Base-by-base conservation (phyloP, 2,888 invertebrate genomes). In the Leptopilina drosophilae region DNA sequence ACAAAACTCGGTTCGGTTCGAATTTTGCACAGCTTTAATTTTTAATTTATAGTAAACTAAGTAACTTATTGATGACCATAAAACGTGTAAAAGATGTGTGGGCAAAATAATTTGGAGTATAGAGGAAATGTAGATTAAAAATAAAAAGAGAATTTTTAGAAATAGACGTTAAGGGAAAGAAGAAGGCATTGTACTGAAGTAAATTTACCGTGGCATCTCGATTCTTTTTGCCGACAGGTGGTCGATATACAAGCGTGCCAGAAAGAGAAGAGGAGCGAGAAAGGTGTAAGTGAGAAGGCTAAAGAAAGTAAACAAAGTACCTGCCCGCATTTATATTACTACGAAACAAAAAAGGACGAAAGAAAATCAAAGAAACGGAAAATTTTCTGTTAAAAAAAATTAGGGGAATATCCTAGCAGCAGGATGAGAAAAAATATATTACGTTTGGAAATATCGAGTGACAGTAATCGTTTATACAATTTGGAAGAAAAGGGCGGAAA, bases 211-310 rank as follows among this genome's bases (percentile, higher is more conserved):
- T 73, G 53, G 73, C n/a, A 56, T 73, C 56, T 73, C 26, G 73
- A 53, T 73, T 33, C 56, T 73, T 33, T 49, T 56, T 73, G 73
- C 73, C 80, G 82, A 82, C 83, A 83, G 82, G 82, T 82, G 84
- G 84, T 81, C 82, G 79, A 83, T 80, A 82, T 81, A 81, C 80
- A 67, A 79, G 81, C 81, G 81, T 81, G 82, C 76, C 81, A 81
- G 77, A 78, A 65, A 62, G 76, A 59, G 64, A 67, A 42, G 69
- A 77, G 49, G 75, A 73, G 26, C 69, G 65, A 77, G 49, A 65
- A 69, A 67, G 42, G 8, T 42, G 49, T 69, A 78, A 76, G 78
- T 67, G 64, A 69, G 78, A 42, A 73, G 49, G 49, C 62, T 66
- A 59, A 77, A 59, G 66, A 65, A 66, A 76, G 79, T 78, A 59